phyloP scores from a whole-genome alignment of 2,888 invertebrate species.

The Archaeoteleia sp. region DNA sequence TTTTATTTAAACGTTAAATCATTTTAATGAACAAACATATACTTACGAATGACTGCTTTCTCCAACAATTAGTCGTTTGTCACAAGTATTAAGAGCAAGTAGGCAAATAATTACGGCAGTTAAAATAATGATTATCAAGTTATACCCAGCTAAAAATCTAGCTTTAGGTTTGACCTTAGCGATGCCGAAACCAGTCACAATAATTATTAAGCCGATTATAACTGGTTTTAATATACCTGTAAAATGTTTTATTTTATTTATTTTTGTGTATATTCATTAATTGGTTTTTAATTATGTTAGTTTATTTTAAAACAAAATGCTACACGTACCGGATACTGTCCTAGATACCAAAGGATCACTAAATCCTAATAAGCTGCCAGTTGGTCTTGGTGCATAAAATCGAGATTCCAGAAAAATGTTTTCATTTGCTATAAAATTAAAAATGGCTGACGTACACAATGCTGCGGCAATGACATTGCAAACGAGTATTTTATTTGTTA shows the following conservation, averaged over 20 bases:
- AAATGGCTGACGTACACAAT: slow-evolving; percentile 76
- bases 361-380: slow-evolving; percentile 73
- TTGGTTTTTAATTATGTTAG: slow-evolving; percentile 5
- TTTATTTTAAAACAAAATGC: no score
- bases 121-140: slow-evolving; percentile 73
- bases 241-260: no score
- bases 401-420: slow-evolving; percentile 78
- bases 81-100: slow-evolving; percentile 75
- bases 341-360: slow-evolving; percentile 77
- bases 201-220: slow-evolving; percentile 76
- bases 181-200: slow-evolving; percentile 77
- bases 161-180: slow-evolving; percentile 76
- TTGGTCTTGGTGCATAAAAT: slow-evolving; percentile 77
- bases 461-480: slow-evolving; percentile 76
- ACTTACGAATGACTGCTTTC: slow-evolving; percentile 71
- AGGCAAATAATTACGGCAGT: slow-evolving; percentile 75
- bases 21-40: background rate
- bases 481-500: slow-evolving; percentile 78
- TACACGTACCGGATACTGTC: slow-evolving; percentile 75
- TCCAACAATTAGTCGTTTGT: slow-evolving; percentile 75
- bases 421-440: slow-evolving; percentile 78
- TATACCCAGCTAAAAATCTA: slow-evolving; percentile 76
- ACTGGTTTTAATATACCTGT: slow-evolving; percentile 78
- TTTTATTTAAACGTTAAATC: no score
- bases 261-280: no score